A percentile compares a stretch with the other conserved stretches of the same genome.
phyloP scores from a whole-genome alignment of 1,140 invertebrate genomes.

The Eriosoma lanigerum region DNA sequence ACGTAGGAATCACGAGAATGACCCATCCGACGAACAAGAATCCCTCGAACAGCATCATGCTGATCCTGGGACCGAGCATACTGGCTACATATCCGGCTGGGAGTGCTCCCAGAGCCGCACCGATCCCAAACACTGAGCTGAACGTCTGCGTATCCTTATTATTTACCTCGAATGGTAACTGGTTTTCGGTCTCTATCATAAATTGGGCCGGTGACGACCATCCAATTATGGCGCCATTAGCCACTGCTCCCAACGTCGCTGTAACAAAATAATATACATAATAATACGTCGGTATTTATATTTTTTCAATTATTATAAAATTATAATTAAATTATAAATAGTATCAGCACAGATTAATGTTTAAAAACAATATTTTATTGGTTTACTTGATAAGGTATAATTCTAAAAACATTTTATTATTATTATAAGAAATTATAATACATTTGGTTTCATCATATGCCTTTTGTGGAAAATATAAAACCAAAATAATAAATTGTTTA shows the following conservation, averaged over 20 bases:
- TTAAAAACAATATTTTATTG: too few species aligned
- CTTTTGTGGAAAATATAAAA: too few species aligned
- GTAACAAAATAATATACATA: constrained; percentile 53
- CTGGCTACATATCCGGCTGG: constrained; percentile 59
- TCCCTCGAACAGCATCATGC: constrained; percentile 52
- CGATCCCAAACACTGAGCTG: constrained; percentile 80
- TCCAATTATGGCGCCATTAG: constrained; percentile 71
- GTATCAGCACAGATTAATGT: too few species aligned
- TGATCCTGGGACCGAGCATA: constrained; percentile 43
- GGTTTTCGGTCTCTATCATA: constrained; percentile 60
- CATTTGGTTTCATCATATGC: too few species aligned
- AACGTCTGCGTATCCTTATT: constrained; percentile 52
- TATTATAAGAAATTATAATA: too few species aligned
- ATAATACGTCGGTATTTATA: too few species aligned
- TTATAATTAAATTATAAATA: too few species aligned
- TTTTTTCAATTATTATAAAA: too few species aligned
- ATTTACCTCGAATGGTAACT: constrained; percentile 56
- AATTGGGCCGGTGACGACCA: constrained; percentile 80
- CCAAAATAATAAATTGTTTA: too few species aligned
- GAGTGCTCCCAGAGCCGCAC: constrained; percentile 70
- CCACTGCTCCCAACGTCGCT: constrained; percentile 73
- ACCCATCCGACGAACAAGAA: constrained; percentile 63
- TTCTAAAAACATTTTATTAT: too few species aligned
- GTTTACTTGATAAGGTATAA: too few species aligned
- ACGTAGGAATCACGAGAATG: constrained; percentile 67